phyloP scores from a whole-genome alignment of 2,888 invertebrate species.

The Tetranychus piercei region DNA sequence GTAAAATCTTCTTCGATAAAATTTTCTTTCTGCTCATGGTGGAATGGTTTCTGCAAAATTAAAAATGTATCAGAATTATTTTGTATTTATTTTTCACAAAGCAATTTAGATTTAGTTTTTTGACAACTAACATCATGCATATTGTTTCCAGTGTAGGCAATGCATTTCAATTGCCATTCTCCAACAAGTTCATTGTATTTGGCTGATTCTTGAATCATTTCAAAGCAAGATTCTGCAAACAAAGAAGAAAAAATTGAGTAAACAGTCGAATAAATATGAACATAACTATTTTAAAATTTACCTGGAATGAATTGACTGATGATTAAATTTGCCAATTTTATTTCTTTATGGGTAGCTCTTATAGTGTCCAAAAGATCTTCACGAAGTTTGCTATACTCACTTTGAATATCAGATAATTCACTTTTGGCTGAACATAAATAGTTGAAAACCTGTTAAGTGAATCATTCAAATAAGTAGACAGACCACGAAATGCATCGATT shows the following conservation, averaged over 20 bases:
- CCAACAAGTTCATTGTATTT: conserved; percentile 97
- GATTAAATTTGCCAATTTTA: conserved; percentile 72
- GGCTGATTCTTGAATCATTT: conserved; percentile 69
- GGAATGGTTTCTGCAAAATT: conserved; percentile 3
- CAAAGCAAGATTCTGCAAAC: conserved; percentile 32
- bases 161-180: conserved; percentile 92
- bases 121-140: conserved; percentile 48
- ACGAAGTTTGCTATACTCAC: conserved; percentile 91
- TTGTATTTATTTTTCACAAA: not conserved
- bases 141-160: conserved; percentile 96
- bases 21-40: not conserved
- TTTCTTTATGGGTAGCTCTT: conserved; percentile 66
- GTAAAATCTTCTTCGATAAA: not conserved
- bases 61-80: not conserved
- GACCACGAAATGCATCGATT: too few relatives aligned
- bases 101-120: not conserved
- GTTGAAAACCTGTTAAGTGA: conserved; percentile 14
- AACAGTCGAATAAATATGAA: not conserved
- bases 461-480: not conserved
- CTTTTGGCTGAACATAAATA: conserved; percentile 40
- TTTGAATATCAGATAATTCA: conserved; percentile 44
- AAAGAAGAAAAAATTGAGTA: conserved; percentile 1
- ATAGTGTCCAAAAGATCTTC: conserved; percentile 86
- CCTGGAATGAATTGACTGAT: conserved; percentile 87
- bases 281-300: conserved; percentile 36